These are phyloP conservation scores for Bombus consobrinus DNA, from an alignment of 1,140 invertebrate species.

Conservation along the genomic window DNA sequence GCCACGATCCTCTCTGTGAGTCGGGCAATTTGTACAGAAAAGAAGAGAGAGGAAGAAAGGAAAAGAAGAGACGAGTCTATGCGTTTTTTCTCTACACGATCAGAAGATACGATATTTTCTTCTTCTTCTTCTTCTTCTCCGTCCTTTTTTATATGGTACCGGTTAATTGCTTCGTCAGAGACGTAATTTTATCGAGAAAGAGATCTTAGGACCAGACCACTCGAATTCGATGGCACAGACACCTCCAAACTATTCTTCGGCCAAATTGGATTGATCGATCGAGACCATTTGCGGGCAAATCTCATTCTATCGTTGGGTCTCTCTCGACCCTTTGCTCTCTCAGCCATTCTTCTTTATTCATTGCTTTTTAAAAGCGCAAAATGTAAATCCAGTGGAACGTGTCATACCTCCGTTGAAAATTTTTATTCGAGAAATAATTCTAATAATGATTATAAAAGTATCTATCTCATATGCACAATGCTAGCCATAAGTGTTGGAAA, in stretches of 20 bases:
- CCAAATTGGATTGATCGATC: conserved; percentile 15
- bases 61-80: neutral
- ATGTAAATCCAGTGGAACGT: neutral
- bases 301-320: neutral
- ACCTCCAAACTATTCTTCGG: neutral
- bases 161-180: neutral
- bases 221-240: neutral
- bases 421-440: too few species aligned
- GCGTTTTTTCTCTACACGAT: neutral
- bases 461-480: too few species aligned
- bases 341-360: too few species aligned
- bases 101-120: neutral
- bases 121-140: neutral
- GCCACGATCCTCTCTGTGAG: neutral
- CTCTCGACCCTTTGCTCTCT: neutral
- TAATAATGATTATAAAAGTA: too few species aligned
- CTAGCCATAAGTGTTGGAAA: too few species aligned
- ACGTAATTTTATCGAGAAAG: neutral
- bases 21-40: neutral
- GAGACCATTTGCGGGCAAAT: neutral
- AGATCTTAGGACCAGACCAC: neutral
- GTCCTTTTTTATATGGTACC: neutral
- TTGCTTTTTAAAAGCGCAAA: neutral
- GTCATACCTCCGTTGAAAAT: too few species aligned
- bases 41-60: neutral